phyloP scores from a whole-genome alignment of 2,113 vertebrate genomes.

The Aphyosemion australe region DNA sequence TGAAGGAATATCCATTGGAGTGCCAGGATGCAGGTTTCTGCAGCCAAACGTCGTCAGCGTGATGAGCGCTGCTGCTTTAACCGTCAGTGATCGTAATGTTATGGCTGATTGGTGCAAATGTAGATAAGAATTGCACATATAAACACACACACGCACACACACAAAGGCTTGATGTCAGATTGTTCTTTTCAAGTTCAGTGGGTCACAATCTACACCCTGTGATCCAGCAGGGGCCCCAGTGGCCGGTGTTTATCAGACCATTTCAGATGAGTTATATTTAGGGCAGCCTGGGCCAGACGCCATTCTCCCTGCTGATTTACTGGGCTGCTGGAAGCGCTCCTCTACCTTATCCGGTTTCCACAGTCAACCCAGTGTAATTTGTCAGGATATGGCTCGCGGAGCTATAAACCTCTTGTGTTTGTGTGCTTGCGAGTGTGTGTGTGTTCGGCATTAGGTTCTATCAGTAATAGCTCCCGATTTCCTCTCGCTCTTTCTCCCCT shows the following conservation, averaged over 20 bases:
- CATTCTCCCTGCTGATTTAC: constrained; percentile 79
- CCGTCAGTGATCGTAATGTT: neutral
- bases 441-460: constrained; percentile 66
- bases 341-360: constrained; percentile 79
- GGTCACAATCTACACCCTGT: constrained; percentile 67
- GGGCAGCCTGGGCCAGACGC: constrained; percentile 72
- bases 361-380: constrained; percentile 76
- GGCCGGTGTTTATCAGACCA: constrained; percentile 76
- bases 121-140: constrained; percentile 18
- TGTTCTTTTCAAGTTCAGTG: constrained; percentile 70
- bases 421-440: constrained; percentile 22
- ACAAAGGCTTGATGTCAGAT: constrained; percentile 63
- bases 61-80: neutral
- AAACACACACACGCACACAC: constrained; percentile 13
- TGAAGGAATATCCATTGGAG: neutral
- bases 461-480: constrained; percentile 75
- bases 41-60: neutral
- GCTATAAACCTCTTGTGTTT: constrained; percentile 66
- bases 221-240: constrained; percentile 64
- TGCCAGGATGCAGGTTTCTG: neutral
- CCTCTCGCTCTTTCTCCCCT: constrained; percentile 57
- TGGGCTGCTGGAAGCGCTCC: constrained; percentile 70
- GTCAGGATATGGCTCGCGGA: constrained; percentile 74
- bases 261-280: constrained; percentile 81
- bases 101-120: neutral